A percentile compares a stretch with the other conserved stretches of the same genome.
Evolutionary conservation across 2,113 vertebrate species (phyloP).

Genomic region (Actenoides hombroni): DNA sequence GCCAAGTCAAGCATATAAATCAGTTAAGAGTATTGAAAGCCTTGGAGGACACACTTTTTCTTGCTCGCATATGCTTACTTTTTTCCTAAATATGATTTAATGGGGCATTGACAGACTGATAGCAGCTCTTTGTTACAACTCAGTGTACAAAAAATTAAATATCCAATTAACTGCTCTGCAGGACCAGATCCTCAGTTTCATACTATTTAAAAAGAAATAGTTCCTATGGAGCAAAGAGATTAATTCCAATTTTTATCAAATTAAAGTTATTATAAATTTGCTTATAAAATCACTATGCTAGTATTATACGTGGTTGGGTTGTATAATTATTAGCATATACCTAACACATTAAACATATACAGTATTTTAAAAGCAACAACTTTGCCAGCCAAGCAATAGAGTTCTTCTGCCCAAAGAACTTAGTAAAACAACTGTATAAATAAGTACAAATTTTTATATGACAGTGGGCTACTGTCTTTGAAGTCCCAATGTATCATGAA

Average conservation of each 20-base stretch:
- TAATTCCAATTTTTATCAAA: not conserved
- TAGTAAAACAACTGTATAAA: not conserved
- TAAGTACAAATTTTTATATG: not conserved
- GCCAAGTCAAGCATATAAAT: not conserved
- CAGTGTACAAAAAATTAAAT: not conserved
- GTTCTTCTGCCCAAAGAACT: not conserved
- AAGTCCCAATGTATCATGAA: not conserved
- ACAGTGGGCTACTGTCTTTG: not conserved
- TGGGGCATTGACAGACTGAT: not conserved
- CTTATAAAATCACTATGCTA: not conserved
- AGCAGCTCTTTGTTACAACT: not conserved
- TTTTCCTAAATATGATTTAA: not conserved
- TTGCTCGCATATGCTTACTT: not conserved
- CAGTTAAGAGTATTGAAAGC: not conserved
- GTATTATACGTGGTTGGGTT: not conserved
- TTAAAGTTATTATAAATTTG: not conserved
- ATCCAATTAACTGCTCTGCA: not conserved
- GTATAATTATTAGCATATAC: not conserved
- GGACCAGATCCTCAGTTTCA: not conserved
- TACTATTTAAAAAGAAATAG: not conserved
- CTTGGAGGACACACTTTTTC: not conserved
- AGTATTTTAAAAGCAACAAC: not conserved
- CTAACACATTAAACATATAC: not conserved
- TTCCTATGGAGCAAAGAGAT: not conserved
- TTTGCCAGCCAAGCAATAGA: not conserved